A percentile compares a stretch with the other conserved stretches of the same genome.
Conservation (phyloP, 2,113 vertebrate species). For the Pandion haliaetus region DNA sequence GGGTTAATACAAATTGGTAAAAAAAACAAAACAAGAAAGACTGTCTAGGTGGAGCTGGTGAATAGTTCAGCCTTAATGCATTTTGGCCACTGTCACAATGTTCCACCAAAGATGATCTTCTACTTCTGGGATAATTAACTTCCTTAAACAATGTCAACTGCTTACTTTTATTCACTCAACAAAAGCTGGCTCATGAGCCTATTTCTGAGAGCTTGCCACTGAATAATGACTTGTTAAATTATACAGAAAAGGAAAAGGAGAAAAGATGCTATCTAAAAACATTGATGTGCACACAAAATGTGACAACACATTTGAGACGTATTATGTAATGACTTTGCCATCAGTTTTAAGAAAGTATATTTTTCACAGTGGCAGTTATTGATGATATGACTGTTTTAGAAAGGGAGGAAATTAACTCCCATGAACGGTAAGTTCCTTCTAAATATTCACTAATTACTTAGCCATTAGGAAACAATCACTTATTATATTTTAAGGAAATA, state of each 20-base stretch:
- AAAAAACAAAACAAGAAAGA: not conserved
- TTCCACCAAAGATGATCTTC: not conserved
- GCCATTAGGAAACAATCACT: not conserved
- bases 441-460: not conserved
- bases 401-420: conserved; percentile 18
- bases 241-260: not conserved
- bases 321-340: not conserved
- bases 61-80: not conserved
- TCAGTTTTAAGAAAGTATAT: not conserved
- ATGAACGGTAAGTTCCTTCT: not conserved
- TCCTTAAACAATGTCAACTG: not conserved
- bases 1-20: not conserved
- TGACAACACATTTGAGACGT: no score
- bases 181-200: not conserved
- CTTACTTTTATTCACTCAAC: not conserved
- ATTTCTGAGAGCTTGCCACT: not conserved
- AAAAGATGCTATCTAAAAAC: not conserved
- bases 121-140: not conserved
- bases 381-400: not conserved
- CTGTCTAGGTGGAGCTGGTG: not conserved
- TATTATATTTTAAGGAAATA: not conserved
- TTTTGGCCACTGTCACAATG: conserved; percentile 8
- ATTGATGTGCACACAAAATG: not conserved
- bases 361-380: not conserved
- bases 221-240: not conserved